These are phyloP conservation scores for Eudasyphora cyanicolor DNA, from an alignment of 2,888 invertebrate species.

Conservation along the genomic window DNA sequence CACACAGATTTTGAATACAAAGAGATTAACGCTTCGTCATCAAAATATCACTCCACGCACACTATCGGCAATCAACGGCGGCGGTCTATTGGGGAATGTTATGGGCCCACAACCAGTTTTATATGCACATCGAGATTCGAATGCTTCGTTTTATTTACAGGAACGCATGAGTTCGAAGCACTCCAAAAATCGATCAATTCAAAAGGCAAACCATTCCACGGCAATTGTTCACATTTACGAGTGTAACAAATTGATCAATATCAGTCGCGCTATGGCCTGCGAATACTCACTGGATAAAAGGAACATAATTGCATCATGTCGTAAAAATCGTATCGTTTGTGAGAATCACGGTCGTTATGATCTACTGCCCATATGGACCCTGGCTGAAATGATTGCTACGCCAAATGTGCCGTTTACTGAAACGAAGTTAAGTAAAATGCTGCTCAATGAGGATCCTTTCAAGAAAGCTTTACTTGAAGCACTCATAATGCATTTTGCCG, in stretches of 20 bases:
- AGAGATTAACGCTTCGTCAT: constrained; percentile 85
- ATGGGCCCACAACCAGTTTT: constrained; percentile 77
- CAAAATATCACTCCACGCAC: constrained; percentile 90
- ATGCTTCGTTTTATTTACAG: constrained; percentile 89
- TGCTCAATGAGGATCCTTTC: constrained; percentile 90
- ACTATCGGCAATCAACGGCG: constrained; percentile 85
- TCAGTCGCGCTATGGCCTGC: constrained; percentile 90
- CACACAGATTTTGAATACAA: constrained; percentile 86
- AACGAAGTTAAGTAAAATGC: constrained; percentile 82
- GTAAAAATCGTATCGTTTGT: constrained; percentile 89
- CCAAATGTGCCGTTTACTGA: constrained; percentile 81
- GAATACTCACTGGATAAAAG: constrained; percentile 85
- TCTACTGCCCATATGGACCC: constrained; percentile 92
- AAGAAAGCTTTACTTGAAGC: constrained; percentile 92
- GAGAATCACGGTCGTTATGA: constrained; percentile 89
- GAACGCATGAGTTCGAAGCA: constrained; percentile 81
- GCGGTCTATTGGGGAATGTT: constrained; percentile 79
- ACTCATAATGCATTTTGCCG: constrained; percentile 90
- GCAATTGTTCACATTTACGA: constrained; percentile 78
- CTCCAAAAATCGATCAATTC: constrained; percentile 79
- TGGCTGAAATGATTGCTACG: constrained; percentile 87
- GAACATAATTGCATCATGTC: constrained; percentile 85
- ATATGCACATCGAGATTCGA: constrained; percentile 81
- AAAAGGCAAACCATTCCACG: constrained; percentile 71
- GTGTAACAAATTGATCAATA: constrained; percentile 84